These are phyloP conservation scores for Agrenia bidenticulata DNA, from an alignment of 2,888 invertebrate species.

Conservation along the genomic window DNA sequence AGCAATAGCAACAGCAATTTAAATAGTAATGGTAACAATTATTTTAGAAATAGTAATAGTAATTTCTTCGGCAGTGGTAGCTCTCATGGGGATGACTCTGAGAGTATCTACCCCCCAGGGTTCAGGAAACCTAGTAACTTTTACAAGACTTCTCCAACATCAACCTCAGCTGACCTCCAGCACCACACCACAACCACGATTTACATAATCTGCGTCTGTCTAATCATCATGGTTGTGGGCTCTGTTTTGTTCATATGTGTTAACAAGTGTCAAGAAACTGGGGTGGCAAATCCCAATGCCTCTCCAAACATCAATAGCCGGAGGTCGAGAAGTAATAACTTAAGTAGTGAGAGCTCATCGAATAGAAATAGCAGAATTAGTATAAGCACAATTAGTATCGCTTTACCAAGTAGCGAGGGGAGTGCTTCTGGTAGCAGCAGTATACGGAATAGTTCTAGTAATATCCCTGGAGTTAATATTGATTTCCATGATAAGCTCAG, in stretches of 20 bases:
- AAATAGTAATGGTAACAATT: neutral
- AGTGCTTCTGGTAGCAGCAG: neutral
- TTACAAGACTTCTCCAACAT: neutral
- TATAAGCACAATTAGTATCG: conserved; percentile 14
- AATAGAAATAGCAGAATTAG: conserved; percentile 27
- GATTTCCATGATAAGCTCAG: conserved; percentile 19
- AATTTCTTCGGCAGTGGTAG: neutral
- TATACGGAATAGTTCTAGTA: conserved; percentile 6
- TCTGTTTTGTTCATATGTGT: conserved; percentile 32
- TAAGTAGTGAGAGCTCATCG: conserved; percentile 9
- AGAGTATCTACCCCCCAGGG: neutral
- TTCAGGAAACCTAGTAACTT: neutral
- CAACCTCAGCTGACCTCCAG: conserved; percentile 25
- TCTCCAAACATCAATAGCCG: conserved; percentile 15
- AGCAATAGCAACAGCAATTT: neutral
- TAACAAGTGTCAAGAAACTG: conserved; percentile 24
- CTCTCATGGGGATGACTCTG: neutral
- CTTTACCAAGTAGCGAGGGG: conserved; percentile 5
- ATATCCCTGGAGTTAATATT: conserved; percentile 9
- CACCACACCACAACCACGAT: conserved; percentile 36
- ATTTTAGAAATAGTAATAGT: neutral
- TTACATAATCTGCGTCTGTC: conserved; percentile 36
- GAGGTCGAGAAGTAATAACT: conserved; percentile 19
- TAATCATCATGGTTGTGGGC: conserved; percentile 33
- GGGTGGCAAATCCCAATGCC: neutral